Conservation (phyloP, 2,888 invertebrate genomes). For the Myopa tessellatipennis region DNA sequence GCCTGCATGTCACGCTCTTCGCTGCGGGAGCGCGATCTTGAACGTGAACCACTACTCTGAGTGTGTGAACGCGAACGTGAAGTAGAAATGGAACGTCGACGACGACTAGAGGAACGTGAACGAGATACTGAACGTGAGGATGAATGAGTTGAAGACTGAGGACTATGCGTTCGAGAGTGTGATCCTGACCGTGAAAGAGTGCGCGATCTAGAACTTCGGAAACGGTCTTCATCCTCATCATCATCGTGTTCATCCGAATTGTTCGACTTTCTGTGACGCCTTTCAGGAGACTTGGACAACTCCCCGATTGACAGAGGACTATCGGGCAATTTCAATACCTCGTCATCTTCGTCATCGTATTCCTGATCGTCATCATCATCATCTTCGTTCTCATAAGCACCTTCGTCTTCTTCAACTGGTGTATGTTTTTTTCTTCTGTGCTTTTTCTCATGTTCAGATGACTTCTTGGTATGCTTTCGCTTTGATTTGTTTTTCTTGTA, state of each 20-base stretch:
- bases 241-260: constrained; percentile 46
- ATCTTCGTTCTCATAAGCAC: constrained; percentile 34
- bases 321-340: constrained; percentile 68
- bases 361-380: constrained; percentile 52
- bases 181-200: constrained; percentile 54
- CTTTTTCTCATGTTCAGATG: not conserved
- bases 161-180: constrained; percentile 40
- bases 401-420: constrained; percentile 36
- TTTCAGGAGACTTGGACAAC: constrained; percentile 68
- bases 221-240: constrained; percentile 36
- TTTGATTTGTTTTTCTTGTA: constrained; percentile 53
- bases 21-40: constrained; percentile 59
- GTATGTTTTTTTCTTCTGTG: constrained; percentile 41
- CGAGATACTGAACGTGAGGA: constrained; percentile 51
- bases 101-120: constrained; percentile 44
- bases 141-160: constrained; percentile 10
- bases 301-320: constrained; percentile 71
- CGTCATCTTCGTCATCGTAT: constrained; percentile 48
- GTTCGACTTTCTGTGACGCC: constrained; percentile 37
- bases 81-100: constrained; percentile 21
- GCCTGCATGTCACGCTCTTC: constrained; percentile 63
- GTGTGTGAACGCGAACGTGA: constrained; percentile 44
- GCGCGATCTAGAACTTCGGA: constrained; percentile 40
- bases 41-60: constrained; percentile 35
- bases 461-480: constrained; percentile 43